Percentiles rank a stretch among this genome's conserved stretches.
Conservation (phyloP, 2,797 vertebrate species). For the Chaenodraco wilsoni region DNA sequence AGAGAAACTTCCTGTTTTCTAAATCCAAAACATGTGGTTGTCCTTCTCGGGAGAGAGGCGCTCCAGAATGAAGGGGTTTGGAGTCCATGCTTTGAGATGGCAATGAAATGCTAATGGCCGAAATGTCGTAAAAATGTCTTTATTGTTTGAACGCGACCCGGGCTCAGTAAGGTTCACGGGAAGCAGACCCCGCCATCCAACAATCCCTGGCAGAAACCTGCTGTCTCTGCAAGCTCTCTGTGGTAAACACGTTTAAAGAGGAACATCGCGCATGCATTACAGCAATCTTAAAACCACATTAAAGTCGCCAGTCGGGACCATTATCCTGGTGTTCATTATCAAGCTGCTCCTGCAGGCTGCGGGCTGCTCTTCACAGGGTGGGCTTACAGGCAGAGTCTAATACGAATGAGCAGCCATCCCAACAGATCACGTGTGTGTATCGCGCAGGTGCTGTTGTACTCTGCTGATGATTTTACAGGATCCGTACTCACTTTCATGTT, state of each 20-base stretch:
- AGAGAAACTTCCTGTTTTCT: neutral
- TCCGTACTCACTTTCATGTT: too few relatives aligned
- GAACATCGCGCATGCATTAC: conserved; percentile 48
- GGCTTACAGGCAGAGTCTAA: conserved; percentile 6
- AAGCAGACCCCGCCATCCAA: conserved; percentile 55
- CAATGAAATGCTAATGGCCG: conserved; percentile 22
- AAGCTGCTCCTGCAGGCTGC: conserved; percentile 24
- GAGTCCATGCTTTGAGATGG: neutral
- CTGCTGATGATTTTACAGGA: neutral
- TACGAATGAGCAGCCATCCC: conserved; percentile 8
- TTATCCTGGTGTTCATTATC: conserved; percentile 56
- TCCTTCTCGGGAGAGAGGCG: neutral
- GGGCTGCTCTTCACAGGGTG: conserved; percentile 6
- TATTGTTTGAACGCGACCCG: conserved; percentile 40
- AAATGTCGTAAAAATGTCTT: conserved; percentile 30
- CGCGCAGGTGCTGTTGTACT: conserved; percentile 16
- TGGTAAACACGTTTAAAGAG: conserved; percentile 69
- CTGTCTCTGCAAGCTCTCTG: conserved; percentile 69
- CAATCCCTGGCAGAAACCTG: conserved; percentile 68
- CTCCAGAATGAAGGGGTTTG: too few relatives aligned
- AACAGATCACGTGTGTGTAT: conserved; percentile 14
- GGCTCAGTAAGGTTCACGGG: conserved; percentile 64
- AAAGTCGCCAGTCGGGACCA: conserved; percentile 48
- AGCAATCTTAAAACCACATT: conserved; percentile 71
- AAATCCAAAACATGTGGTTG: neutral